These are phyloP conservation scores for Tetheella fluctuosa DNA, from an alignment of 2,888 invertebrate species.

Conservation along the genomic window DNA sequence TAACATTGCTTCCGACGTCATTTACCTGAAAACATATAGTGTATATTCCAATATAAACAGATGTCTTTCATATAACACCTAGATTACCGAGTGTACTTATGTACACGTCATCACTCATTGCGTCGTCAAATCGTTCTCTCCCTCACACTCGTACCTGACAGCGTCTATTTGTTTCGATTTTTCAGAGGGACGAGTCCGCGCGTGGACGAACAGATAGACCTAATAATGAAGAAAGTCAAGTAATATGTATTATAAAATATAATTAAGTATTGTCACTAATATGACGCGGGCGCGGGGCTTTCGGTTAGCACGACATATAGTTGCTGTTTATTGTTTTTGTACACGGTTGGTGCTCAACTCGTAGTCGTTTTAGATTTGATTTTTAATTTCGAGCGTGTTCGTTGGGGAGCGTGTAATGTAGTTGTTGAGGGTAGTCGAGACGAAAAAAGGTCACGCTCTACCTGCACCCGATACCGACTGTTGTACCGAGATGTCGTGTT, in stretches of 20 bases:
- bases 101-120: background rate
- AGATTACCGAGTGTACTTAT: background rate
- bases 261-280: conserved; percentile 2
- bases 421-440: background rate
- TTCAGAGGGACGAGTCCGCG: conserved; percentile 89
- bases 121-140: background rate
- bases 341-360: conserved; percentile 22
- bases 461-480: background rate
- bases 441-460: background rate
- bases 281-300: background rate
- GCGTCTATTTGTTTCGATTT: conserved; percentile 9
- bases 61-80: background rate
- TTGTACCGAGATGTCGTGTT: conserved; percentile 8
- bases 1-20: background rate
- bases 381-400: conserved; percentile 9
- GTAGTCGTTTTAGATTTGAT: conserved; percentile 21
- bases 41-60: background rate
- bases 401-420: background rate
- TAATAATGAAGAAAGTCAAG: conserved; percentile 86
- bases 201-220: conserved; percentile 91
- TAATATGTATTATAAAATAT: conserved; percentile 26
- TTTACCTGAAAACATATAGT: background rate
- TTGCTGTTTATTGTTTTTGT: conserved; percentile 11
- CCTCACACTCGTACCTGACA: background rate
- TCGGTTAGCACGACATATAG: conserved; percentile 4